Base-by-base conservation (phyloP, 23 tunicate genomes). In the Clavelina lepadiformis region DNA sequence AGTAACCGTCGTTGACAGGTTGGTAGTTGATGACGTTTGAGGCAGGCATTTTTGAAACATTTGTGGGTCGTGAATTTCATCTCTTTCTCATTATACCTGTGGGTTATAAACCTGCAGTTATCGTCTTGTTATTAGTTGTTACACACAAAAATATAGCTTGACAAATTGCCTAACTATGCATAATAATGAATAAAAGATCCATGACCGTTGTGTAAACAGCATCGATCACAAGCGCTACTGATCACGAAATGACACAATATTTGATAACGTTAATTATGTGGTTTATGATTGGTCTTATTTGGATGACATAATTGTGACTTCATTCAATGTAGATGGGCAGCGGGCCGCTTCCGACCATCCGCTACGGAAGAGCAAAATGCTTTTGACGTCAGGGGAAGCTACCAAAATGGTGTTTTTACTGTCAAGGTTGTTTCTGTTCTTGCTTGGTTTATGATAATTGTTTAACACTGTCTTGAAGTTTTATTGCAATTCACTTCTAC, bases 1-100 rank as follows among this genome's bases (percentile, higher is more conserved):
- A 57, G 33, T 28, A 3, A 28, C 29, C 21, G 33, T 57, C 21
- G 29, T 2, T 18, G 63, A 57, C 63, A 57, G 63, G 63, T 57
- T 3, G 3, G 23, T 44, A 11, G 15, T 44, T 44, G n/a, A n/a
- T n/a, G n/a, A n/a, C n/a, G n/a, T n/a, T n/a, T n/a, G n/a, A n/a
- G n/a, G n/a, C n/a, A n/a, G 11, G 11, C 15, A 11, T 11, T 44
- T 11, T 44, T 11, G 15, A 11, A 44, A 44, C 49, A 11, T 44
- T 44, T 44, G 11, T 44, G 11, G 11, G 11, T 44, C 49, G 49
- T 11, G 11, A 11, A 11, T 44, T 44, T 44, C 13, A 44, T 44
- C 15, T 44, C 13, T 11, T 15, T 44, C 15, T 11, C 13, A 44
- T 11, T 11, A n/a, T n/a, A n/a, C n/a, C n/a, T n/a, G n/a, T n/a